phyloP scores from a whole-genome alignment of 1,140 invertebrate species.

The Atopsyche davidsoni region DNA sequence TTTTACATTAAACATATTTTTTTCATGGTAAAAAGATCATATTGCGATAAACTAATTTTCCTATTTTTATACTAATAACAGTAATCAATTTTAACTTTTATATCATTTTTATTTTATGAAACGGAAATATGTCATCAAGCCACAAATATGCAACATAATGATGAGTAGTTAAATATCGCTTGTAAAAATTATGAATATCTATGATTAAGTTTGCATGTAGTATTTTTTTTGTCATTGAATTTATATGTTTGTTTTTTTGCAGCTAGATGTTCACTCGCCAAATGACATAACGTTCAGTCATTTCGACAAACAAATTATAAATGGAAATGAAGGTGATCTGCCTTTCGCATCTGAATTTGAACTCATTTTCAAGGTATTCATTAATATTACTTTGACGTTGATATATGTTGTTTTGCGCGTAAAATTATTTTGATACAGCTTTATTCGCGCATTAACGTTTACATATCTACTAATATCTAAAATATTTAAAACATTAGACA shows the following conservation, averaged over 20 bases:
- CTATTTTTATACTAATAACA: background rate
- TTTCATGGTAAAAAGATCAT: too few relatives aligned
- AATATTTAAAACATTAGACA: too few relatives aligned
- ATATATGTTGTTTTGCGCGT: too few relatives aligned
- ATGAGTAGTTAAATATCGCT: too few relatives aligned
- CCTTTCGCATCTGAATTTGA: conserved; percentile 21
- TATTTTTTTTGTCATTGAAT: background rate
- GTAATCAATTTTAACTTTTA: background rate
- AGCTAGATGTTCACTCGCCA: conserved; percentile 26
- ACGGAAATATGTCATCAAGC: too few relatives aligned
- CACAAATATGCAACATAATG: too few relatives aligned
- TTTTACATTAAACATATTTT: background rate
- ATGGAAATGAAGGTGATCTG: conserved; percentile 18
- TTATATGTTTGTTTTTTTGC: conserved; percentile 7
- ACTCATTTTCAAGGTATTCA: conserved; percentile 18
- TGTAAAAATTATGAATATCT: background rate
- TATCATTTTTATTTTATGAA: background rate
- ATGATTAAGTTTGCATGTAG: background rate
- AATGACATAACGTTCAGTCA: conserved; percentile 23
- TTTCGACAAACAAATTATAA: conserved; percentile 23
- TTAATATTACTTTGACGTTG: too few relatives aligned
- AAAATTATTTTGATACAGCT: too few relatives aligned
- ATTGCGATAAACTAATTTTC: too few relatives aligned
- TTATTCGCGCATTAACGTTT: too few relatives aligned
- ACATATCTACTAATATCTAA: too few relatives aligned